These are phyloP conservation scores for Drosophila kanekoi DNA, from an alignment of 2,888 invertebrate genomes.

Conservation along the genomic window DNA sequence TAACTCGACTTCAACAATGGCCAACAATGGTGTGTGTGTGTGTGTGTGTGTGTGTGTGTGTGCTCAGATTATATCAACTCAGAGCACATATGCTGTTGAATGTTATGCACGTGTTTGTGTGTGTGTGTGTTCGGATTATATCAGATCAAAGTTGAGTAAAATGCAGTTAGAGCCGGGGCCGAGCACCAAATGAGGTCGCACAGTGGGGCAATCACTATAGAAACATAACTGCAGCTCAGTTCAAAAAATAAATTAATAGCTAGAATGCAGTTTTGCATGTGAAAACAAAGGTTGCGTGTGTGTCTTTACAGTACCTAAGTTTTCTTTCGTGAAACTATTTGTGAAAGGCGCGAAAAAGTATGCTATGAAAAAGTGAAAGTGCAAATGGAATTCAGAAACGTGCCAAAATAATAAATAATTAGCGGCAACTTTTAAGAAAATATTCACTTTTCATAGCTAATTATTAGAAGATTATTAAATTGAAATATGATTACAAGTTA, in stretches of 20 bases:
- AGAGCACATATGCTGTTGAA: conserved; percentile 1
- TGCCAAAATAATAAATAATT: too few relatives aligned
- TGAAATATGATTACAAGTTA: background rate
- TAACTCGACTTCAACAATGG: conserved; percentile 18
- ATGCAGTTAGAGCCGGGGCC: conserved; percentile 28
- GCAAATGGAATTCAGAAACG: too few relatives aligned
- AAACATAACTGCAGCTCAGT: background rate
- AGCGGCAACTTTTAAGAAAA: too few relatives aligned
- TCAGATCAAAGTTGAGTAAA: conserved; percentile 5
- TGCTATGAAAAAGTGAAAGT: too few relatives aligned
- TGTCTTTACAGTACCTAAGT: too few relatives aligned
- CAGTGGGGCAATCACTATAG: conserved; percentile 14
- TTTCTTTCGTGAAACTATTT: too few relatives aligned
- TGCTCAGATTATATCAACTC: conserved; percentile 9
- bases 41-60: background rate
- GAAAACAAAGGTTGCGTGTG: too few relatives aligned
- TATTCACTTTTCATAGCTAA: too few relatives aligned
- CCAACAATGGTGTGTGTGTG: conserved; percentile 1
- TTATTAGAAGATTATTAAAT: too few relatives aligned
- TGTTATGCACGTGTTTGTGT: background rate
- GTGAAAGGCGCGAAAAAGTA: too few relatives aligned
- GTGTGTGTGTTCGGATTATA: conserved; percentile 4
- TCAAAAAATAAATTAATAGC: background rate
- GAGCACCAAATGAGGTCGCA: conserved; percentile 21
- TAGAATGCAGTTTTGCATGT: too few relatives aligned